These are phyloP conservation scores for Pristionchus arcanus DNA, from an alignment of 2,888 invertebrate species.

Conservation along the genomic window DNA sequence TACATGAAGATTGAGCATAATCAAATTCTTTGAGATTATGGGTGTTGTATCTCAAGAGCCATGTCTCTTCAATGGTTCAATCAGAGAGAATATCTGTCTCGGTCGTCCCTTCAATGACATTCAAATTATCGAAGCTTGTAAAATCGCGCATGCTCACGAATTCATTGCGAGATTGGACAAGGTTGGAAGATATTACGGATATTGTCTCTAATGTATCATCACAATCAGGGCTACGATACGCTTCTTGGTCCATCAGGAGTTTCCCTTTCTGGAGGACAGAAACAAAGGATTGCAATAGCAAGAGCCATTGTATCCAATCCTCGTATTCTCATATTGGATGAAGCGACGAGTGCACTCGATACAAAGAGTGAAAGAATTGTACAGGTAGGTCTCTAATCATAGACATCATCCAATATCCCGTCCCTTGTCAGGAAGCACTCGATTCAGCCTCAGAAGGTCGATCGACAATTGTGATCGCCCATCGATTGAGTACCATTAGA, in stretches of 20 bases:
- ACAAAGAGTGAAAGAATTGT: constrained; percentile 41
- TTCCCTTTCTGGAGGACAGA: constrained; percentile 47
- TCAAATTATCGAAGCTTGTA: background rate
- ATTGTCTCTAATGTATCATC: background rate
- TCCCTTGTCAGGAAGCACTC: background rate
- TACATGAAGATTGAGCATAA: background rate
- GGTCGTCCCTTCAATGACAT: constrained; percentile 18
- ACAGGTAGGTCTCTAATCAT: background rate
- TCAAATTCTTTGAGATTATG: constrained; percentile 1
- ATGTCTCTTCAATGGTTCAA: constrained; percentile 50
- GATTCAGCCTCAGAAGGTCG: constrained; percentile 27
- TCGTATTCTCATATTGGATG: constrained; percentile 42
- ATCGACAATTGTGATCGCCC: constrained; percentile 35
- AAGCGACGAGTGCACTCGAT: constrained; percentile 52
- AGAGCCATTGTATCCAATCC: constrained; percentile 46
- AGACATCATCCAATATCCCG: background rate
- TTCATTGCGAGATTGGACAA: constrained; percentile 16
- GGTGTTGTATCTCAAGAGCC: constrained; percentile 55
- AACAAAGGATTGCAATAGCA: constrained; percentile 38
- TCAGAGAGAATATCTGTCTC: constrained; percentile 50
- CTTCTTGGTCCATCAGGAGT: constrained; percentile 47
- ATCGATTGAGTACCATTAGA: constrained; percentile 52
- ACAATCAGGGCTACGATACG: constrained; percentile 1
- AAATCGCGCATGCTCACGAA: constrained; percentile 28
- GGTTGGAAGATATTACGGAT: background rate